These are phyloP conservation scores for Byasa hedistus DNA, from an alignment of 2,888 invertebrate genomes.

Conservation along the genomic window DNA sequence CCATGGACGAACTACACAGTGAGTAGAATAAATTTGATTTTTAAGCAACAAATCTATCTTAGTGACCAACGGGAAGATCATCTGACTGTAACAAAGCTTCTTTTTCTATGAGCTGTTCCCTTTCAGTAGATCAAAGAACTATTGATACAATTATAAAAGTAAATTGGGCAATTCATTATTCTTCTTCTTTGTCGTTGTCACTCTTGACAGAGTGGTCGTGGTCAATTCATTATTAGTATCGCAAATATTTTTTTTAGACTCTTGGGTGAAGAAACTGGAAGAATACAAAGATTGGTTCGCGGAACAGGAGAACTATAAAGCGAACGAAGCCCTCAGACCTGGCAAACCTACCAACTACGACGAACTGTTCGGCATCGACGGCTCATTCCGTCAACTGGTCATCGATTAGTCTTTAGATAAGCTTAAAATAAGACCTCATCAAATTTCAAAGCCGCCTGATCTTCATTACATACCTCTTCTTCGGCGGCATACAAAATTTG, in stretches of 20 bases:
- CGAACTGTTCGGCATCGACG: conserved; percentile 93
- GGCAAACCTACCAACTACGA: conserved; percentile 92
- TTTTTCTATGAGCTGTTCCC: too few relatives aligned
- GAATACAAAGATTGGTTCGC: conserved; percentile 90
- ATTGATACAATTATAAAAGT: too few relatives aligned
- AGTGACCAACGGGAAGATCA: too few relatives aligned
- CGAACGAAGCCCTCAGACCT: conserved; percentile 89
- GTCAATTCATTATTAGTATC: background rate
- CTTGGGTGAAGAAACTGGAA: conserved; percentile 89
- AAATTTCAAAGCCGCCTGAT: conserved; percentile 32
- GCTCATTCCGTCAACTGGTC: conserved; percentile 90
- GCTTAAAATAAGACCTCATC: conserved; percentile 26
- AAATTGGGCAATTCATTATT: too few relatives aligned
- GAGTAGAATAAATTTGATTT: too few relatives aligned
- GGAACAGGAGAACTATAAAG: conserved; percentile 87
- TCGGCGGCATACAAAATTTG: conserved; percentile 37
- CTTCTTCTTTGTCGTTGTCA: too few relatives aligned
- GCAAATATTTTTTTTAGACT: conserved; percentile 70
- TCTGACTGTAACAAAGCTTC: too few relatives aligned
- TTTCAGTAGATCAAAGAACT: too few relatives aligned
- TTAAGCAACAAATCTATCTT: too few relatives aligned
- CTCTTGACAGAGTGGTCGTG: too few relatives aligned
- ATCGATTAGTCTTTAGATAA: conserved; percentile 81
- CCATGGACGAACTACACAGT: conserved; percentile 86
- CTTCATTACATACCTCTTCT: conserved; percentile 7